Conservation (phyloP, 1,140 invertebrate genomes). For the Drosophila murphyi region DNA sequence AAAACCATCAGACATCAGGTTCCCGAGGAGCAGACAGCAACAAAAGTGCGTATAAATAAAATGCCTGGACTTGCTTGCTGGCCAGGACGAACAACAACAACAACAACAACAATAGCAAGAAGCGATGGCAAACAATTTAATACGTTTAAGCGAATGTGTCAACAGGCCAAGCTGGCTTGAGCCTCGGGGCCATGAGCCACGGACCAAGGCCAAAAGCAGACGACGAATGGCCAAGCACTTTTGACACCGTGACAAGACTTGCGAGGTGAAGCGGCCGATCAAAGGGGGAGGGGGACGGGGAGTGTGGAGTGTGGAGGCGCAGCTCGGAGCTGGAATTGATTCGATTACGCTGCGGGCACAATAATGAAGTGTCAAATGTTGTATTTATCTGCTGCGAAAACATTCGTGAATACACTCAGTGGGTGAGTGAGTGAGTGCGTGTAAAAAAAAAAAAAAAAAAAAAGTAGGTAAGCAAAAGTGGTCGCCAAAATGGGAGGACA, state of each 20-base stretch:
- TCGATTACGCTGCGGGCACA: conserved; percentile 83
- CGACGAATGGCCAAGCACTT: conserved; percentile 72
- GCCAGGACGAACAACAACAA: conserved; percentile 26
- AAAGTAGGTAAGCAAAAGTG: conserved; percentile 59
- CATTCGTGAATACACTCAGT: conserved; percentile 57
- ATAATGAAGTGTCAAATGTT: conserved; percentile 84
- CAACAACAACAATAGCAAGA: conserved; percentile 56
- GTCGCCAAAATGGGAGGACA: conserved; percentile 34
- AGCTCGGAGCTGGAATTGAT: conserved; percentile 75
- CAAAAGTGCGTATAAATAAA: conserved; percentile 64
- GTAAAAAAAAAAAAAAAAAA: conserved; percentile 25
- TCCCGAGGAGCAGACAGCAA: conserved; percentile 19
- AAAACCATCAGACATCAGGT: conserved; percentile 40
- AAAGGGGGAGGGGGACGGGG: conserved; percentile 12
- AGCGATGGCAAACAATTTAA: conserved; percentile 82
- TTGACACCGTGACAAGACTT: conserved; percentile 68
- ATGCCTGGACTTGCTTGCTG: conserved; percentile 22
- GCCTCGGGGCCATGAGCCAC: conserved; percentile 55
- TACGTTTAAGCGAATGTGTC: conserved; percentile 84
- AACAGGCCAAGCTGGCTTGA: conserved; percentile 81
- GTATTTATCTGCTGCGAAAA: conserved; percentile 83
- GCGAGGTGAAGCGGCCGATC: conserved; percentile 15
- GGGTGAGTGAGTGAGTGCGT: conserved; percentile 32
- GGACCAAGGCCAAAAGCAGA: conserved; percentile 28
- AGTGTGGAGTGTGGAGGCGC: neutral